Base-by-base conservation (phyloP, 1,140 invertebrate genomes). In the Centruroides sculpturatus region DNA sequence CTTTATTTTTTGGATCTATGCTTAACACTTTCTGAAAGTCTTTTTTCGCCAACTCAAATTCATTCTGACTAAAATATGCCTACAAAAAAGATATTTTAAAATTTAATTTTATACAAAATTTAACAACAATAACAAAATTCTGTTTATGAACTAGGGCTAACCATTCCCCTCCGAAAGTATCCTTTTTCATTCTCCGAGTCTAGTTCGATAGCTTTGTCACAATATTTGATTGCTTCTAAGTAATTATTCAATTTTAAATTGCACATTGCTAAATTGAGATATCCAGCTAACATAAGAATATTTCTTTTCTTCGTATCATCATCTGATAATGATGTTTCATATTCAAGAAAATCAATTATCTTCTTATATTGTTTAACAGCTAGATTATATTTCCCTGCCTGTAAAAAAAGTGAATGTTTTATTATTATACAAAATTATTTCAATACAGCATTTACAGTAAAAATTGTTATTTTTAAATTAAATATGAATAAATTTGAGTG, bases 361-460 rank as follows among this genome's bases (percentile, higher is more conserved):
- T 85, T 87, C 64, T 84, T 84, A 71, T 97, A 98, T 78, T 92
- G 87, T 73, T 87, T 92, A 47, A 86, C 79, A n/a, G 94, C 92
- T 59, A 92, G 63, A 54, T 76, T 72, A 66, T 81, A 86, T 70
- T 93, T 90, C 56, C 77, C 81, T 3, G 78, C 75, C 73, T 92
- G 59, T 48, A 61, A 59, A 60, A 6, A 34, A 51, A 23, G 2
- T 23, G 2, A 23, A 23, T 2, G 23, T 23, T 23, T 23, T 23
- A 23, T 23, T 23, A 23, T 23, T 23, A 23, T 23, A 23, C 23
- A 23, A 23, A 23, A 23, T 23, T 23, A 23, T 23, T 23, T 23
- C 23, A 23, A 23, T 23, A 23, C 23, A 23, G 23, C 23, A 23
- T 23, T 23, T 23, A 23, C 2, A 23, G 23, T 23, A 23, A 23